A percentile compares a stretch with the other conserved stretches of the same genome.
These are phyloP conservation scores for Patella vulgata DNA, from an alignment of 1,140 invertebrate species.

Conservation along the genomic window DNA sequence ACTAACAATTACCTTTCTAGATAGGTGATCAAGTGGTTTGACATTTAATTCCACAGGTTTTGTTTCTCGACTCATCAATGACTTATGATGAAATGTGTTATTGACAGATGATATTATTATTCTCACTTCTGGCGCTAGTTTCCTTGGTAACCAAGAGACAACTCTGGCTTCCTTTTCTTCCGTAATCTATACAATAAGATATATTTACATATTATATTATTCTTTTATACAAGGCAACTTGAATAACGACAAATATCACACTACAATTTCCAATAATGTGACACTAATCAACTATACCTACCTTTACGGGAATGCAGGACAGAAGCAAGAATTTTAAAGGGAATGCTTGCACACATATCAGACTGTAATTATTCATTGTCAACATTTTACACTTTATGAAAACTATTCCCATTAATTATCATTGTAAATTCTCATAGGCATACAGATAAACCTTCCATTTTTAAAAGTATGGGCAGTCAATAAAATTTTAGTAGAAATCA, in stretches of 20 bases:
- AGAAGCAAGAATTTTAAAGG: too few species aligned
- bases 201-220: neutral
- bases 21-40: conserved; percentile 45
- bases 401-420: too few species aligned
- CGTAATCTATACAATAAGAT: conserved; percentile 45
- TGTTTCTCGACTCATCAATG: conserved; percentile 54
- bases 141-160: conserved; percentile 61
- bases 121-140: conserved; percentile 59
- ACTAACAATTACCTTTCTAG: conserved; percentile 41
- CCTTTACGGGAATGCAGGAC: too few species aligned
- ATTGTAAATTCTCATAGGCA: too few species aligned
- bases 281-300: too few species aligned
- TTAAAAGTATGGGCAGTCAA: too few species aligned
- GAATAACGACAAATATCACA: neutral
- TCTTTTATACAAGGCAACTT: neutral
- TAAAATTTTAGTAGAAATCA: too few species aligned
- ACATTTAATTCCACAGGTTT: conserved; percentile 56
- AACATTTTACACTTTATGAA: too few species aligned
- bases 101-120: conserved; percentile 55
- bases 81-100: conserved; percentile 51
- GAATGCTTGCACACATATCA: too few species aligned
- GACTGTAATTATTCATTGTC: too few species aligned
- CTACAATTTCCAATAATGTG: too few species aligned
- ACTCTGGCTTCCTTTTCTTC: conserved; percentile 58
- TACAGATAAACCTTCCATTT: too few species aligned